These are phyloP conservation scores for Cephalotes varians DNA, from an alignment of 2,888 invertebrate genomes.

Conservation along the genomic window DNA sequence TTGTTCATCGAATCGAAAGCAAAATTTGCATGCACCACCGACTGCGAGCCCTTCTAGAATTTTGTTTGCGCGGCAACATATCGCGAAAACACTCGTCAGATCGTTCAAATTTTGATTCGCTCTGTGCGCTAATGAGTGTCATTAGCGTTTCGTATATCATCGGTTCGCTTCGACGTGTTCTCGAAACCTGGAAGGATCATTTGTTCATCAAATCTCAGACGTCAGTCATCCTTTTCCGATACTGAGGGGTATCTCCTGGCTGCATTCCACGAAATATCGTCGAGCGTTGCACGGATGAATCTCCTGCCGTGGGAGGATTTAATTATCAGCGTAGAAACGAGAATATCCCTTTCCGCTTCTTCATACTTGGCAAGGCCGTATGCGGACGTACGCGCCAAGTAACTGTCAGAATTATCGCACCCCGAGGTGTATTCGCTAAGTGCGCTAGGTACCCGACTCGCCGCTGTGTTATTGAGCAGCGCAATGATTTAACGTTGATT, in stretches of 20 bases:
- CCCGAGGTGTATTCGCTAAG: constrained; percentile 58
- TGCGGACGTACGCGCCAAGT: constrained; percentile 39
- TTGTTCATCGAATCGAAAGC: constrained; percentile 74
- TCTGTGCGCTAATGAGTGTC: not conserved
- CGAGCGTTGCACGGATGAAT: constrained; percentile 38
- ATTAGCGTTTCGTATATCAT: not conserved
- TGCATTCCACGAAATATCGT: constrained; percentile 39
- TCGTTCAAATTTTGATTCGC: constrained; percentile 52
- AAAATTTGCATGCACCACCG: constrained; percentile 71
- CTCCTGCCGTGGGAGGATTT: constrained; percentile 62
- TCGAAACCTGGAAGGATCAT: constrained; percentile 37
- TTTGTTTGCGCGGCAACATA: constrained; percentile 57
- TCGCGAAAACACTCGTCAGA: constrained; percentile 54
- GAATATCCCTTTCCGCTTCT: constrained; percentile 10
- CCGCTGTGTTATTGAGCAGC: constrained; percentile 68
- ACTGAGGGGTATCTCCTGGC: constrained; percentile 28
- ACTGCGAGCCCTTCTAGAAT: constrained; percentile 63
- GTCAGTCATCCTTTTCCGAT: constrained; percentile 17
- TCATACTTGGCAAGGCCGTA: constrained; percentile 18
- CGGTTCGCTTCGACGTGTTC: not conserved
- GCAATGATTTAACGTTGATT: constrained; percentile 77
- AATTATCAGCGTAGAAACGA: constrained; percentile 68
- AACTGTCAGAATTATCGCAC: constrained; percentile 68
- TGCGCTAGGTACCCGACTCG: not conserved
- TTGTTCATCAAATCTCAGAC: constrained; percentile 51